Evolutionary conservation across 2,888 invertebrate genomes (phyloP).

Genomic region (Thecophora atra): DNA sequence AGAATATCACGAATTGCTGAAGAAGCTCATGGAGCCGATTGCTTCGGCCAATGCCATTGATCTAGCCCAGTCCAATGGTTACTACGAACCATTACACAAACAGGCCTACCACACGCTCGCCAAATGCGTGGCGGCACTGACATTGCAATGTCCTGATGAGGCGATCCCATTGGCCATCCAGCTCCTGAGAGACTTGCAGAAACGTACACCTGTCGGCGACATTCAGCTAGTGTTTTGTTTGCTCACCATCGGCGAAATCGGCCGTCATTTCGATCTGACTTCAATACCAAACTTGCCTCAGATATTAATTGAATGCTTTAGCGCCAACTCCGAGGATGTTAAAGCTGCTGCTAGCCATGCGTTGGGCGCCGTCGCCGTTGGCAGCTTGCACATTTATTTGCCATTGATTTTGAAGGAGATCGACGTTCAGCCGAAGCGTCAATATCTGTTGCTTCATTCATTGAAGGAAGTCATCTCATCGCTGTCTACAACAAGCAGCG

Average conservation of each 20-base stretch:
- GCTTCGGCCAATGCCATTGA: conserved; percentile 48
- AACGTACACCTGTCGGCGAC: conserved; percentile 70
- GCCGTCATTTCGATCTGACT: conserved; percentile 87
- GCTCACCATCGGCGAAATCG: conserved; percentile 96
- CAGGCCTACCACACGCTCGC: conserved; percentile 95
- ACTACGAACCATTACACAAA: conserved; percentile 71
- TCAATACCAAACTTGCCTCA: conserved; percentile 78
- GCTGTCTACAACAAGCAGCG: conserved; percentile 78
- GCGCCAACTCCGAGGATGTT: conserved; percentile 92
- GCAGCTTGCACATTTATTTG: conserved; percentile 91
- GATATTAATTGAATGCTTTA: conserved; percentile 86
- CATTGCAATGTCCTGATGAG: conserved; percentile 79
- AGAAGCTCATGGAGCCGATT: conserved; percentile 80
- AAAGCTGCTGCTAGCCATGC: conserved; percentile 98
- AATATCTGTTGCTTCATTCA: conserved; percentile 95
- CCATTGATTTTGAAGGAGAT: conserved; percentile 95
- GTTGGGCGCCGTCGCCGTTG: conserved; percentile 94
- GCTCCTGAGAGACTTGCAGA: conserved; percentile 78
- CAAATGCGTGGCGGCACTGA: conserved; percentile 94
- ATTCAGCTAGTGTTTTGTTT: conserved; percentile 92
- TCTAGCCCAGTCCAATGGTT: conserved; percentile 51
- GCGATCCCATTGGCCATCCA: conserved; percentile 74
- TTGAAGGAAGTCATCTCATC: conserved; percentile 95
- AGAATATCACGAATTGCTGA: conserved; percentile 82
- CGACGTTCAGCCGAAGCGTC: conserved; percentile 91